These are phyloP conservation scores for Melanaphis sacchari DNA, from an alignment of 1,140 invertebrate species.

Conservation along the genomic window DNA sequence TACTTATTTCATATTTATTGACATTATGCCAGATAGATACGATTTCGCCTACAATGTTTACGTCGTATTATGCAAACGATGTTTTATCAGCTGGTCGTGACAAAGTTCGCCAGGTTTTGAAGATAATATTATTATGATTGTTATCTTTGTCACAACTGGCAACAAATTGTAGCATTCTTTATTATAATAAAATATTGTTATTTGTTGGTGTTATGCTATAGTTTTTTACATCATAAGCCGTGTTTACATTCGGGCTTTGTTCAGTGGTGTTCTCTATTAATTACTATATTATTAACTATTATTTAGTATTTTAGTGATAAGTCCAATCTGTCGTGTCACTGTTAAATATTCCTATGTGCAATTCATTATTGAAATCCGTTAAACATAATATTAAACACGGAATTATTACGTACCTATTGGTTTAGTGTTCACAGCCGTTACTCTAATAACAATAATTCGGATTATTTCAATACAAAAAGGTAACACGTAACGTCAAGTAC, in stretches of 20 bases:
- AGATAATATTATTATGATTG: neutral
- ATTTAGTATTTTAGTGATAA: neutral
- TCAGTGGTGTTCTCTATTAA: neutral
- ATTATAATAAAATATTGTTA: neutral
- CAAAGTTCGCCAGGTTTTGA: neutral
- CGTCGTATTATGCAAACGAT: neutral
- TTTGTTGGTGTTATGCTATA: neutral
- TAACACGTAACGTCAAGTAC: neutral
- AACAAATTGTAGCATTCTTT: neutral
- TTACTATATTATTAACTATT: neutral
- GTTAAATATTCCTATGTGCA: neutral
- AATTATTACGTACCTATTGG: neutral
- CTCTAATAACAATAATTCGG: neutral
- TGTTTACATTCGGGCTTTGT: neutral
- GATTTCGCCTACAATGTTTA: neutral
- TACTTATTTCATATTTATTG: neutral
- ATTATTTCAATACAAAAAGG: neutral
- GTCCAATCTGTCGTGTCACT: neutral
- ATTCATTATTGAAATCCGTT: neutral
- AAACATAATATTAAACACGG: neutral
- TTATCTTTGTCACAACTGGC: conserved; percentile 14
- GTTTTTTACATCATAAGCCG: neutral
- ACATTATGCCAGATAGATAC: neutral
- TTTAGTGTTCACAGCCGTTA: neutral
- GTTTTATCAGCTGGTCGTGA: neutral